Percentiles rank a stretch among this genome's conserved stretches.
Conservation (phyloP, 2,113 vertebrate genomes). For the Excalfactoria chinensis region DNA sequence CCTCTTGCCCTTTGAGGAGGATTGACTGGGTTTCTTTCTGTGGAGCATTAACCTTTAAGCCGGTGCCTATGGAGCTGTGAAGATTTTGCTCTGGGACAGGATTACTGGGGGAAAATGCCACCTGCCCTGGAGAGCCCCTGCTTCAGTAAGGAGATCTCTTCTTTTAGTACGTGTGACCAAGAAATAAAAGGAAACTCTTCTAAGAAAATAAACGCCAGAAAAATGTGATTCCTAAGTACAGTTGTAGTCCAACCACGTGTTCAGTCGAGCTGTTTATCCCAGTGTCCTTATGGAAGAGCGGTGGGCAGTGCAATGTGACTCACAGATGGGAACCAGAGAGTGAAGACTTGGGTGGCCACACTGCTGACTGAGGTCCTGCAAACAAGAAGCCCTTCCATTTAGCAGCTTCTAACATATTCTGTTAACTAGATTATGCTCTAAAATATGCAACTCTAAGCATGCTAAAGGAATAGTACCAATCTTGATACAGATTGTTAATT, state of each 20-base stretch:
- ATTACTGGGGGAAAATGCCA: not conserved
- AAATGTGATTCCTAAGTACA: not conserved
- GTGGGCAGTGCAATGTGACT: not conserved
- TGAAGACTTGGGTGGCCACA: rapidly evolving
- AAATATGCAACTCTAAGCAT: not conserved
- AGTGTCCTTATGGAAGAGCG: not conserved
- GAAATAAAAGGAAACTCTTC: not conserved
- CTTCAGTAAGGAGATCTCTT: not conserved
- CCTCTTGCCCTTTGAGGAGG: not conserved
- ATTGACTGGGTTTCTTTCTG: not conserved
- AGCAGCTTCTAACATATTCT: not conserved
- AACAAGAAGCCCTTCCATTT: not conserved
- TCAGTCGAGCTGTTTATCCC: not conserved
- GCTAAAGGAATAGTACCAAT: not conserved
- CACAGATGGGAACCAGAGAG: not conserved
- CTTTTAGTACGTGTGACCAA: not conserved
- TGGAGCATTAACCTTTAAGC: not conserved
- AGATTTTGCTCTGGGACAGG: not conserved
- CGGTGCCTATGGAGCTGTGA: not conserved
- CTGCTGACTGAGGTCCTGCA: not conserved
- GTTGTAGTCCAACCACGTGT: not conserved
- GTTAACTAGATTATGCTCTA: not conserved
- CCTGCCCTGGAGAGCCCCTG: rapidly evolving
- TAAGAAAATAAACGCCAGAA: not conserved
- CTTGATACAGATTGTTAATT: not conserved